Evolutionary conservation across 2,113 vertebrate genomes (phyloP), one percentile per base, ranked within the genome.

Genomic region (Acinonyx jubatus): DNA sequence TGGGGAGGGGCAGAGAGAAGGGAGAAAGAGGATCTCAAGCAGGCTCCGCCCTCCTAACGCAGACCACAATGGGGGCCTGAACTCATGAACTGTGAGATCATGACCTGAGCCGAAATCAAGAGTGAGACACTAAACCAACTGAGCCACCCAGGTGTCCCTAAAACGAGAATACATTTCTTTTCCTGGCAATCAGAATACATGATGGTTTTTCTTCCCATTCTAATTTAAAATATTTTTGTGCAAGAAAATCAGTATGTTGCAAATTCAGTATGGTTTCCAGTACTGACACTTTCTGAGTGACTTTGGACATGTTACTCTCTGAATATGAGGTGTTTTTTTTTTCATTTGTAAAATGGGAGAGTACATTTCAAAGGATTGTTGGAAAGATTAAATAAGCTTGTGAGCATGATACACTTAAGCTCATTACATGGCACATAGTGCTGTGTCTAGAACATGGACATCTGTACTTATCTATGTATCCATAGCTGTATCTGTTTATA

Each of bases 121-220:
- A 61, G 7, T 61, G 57, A 61, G 57, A 61, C 21, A 61, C 2
- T 61, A 61, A 61, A 61, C 57, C 57, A 61, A 25, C 57, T 23
- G 21, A 61, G 21, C 57, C 57, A 61, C 57, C 21, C 8, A 8
- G 57, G 57, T 61, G 57, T 61, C 57, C 57, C 57, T 23, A 76
- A 94, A 81, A 94, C 41, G 10, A 92, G 71, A 74, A 81, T 76
- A 71, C 4, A 65, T 96, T 86, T 96, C 16, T 38, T 93, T 97
- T 87, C 66, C 65, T 82, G 57, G 41, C 80, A 86, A n/a, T 82
- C 84, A 82, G 52, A 85, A 81, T 92, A 81, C 25, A 85, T 65
- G 14, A 52, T 91, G 21, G 5, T 55, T 96, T 91, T 82, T 29
- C 61, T 97, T 81, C 41, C n/a, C 96, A 31, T 82, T 86, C 50